phyloP scores from a whole-genome alignment of 2,113 vertebrate genomes.

The Menidia beryllina region DNA sequence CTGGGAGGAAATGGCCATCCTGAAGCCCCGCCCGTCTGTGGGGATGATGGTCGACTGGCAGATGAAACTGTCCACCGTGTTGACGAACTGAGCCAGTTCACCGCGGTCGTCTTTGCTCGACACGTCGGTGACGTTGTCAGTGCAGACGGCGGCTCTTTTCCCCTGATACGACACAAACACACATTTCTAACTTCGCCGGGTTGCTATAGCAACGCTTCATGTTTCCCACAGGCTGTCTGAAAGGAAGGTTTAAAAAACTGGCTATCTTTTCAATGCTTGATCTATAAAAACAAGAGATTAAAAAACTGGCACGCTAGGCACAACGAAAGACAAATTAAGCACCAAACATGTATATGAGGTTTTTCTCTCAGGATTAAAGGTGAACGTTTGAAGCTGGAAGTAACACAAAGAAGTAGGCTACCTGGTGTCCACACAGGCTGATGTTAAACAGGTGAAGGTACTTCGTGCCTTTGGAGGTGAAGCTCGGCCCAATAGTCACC shows the following conservation, averaged over 20 bases:
- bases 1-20: conserved; percentile 92
- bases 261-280: too few species aligned
- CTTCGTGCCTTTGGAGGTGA: conserved; percentile 96
- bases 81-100: conserved; percentile 85
- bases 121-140: conserved; percentile 93
- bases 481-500: conserved; percentile 92
- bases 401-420: background rate
- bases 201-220: conserved; percentile 5
- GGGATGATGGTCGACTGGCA: conserved; percentile 98
- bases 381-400: background rate
- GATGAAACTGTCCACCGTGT: conserved; percentile 90
- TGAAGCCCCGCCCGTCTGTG: conserved; percentile 93
- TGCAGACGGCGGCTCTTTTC: conserved; percentile 81
- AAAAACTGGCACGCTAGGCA: too few species aligned
- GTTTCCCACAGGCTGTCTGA: background rate
- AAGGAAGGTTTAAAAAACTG: too few species aligned
- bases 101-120: conserved; percentile 87
- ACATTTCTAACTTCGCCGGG: background rate
- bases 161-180: conserved; percentile 48
- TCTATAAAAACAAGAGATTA: too few species aligned
- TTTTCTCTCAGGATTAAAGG: too few species aligned
- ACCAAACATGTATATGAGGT: too few species aligned
- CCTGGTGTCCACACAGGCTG: conserved; percentile 93
- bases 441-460: conserved; percentile 98
- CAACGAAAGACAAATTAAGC: too few species aligned